These are phyloP conservation scores for Sarcophaga bullata DNA, from an alignment of 1,140 invertebrate genomes.

Conservation along the genomic window DNA sequence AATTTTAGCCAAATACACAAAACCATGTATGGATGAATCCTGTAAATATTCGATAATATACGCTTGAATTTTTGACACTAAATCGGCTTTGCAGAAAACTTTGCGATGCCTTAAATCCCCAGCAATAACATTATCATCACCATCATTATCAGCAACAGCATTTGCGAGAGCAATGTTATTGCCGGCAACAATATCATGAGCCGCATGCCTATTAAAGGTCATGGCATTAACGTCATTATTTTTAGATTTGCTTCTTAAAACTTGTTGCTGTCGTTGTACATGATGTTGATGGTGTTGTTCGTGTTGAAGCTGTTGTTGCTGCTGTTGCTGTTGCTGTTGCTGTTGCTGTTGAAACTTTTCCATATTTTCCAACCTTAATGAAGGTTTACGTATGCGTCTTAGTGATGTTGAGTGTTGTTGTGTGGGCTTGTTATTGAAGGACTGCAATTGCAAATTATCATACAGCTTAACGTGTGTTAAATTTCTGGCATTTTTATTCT, in stretches of 20 bases:
- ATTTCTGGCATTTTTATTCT: background rate
- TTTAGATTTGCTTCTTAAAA: background rate
- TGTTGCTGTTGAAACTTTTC: constrained; percentile 16
- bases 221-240: background rate
- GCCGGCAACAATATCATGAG: background rate
- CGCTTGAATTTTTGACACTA: constrained; percentile 53
- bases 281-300: background rate
- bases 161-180: background rate
- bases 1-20: constrained; percentile 62
- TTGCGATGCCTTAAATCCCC: background rate
- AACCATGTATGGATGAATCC: constrained; percentile 62
- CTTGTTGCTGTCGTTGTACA: background rate
- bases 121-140: background rate
- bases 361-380: constrained; percentile 50
- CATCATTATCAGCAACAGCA: background rate
- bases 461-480: constrained; percentile 1
- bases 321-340: background rate
- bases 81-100: background rate
- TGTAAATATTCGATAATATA: constrained; percentile 63
- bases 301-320: background rate
- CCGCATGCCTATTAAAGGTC: background rate
- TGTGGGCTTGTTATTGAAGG: constrained; percentile 29
- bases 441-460: constrained; percentile 20
- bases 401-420: constrained; percentile 33
- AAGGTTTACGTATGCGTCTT: constrained; percentile 58